Conservation (phyloP, 2,797 vertebrate species). For the Argyrosomus regius region DNA sequence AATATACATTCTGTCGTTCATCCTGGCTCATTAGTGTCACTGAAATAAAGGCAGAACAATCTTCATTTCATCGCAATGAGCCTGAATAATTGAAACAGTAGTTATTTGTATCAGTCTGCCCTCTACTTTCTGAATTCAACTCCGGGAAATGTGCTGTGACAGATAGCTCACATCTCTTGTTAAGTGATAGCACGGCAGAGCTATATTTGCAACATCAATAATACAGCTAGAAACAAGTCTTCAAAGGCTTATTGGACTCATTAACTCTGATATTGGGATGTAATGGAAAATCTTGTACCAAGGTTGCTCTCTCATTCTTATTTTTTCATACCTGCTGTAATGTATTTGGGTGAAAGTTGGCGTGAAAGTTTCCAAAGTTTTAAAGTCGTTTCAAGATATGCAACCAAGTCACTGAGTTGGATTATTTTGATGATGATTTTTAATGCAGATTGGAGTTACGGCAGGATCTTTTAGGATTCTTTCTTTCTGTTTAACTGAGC, state of each 20-base stretch:
- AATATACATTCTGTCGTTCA: conserved; percentile 63
- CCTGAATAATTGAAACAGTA: conserved; percentile 58
- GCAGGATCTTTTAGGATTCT: background rate
- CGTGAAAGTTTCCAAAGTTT: conserved; percentile 27
- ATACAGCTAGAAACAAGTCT: conserved; percentile 60
- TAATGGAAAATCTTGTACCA: conserved; percentile 51
- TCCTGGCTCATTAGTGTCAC: conserved; percentile 51
- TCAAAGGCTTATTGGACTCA: conserved; percentile 63
- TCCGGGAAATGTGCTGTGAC: conserved; percentile 67
- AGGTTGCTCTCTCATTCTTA: conserved; percentile 36
- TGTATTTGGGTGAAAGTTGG: conserved; percentile 1
- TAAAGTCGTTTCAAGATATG: conserved; percentile 16
- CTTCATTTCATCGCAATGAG: conserved; percentile 56
- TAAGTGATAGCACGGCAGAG: conserved; percentile 58
- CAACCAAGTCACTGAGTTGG: background rate
- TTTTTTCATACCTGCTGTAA: conserved; percentile 23
- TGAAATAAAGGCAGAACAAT: conserved; percentile 52
- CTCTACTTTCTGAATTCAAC: conserved; percentile 59
- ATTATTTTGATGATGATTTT: conserved; percentile 3
- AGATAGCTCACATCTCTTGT: conserved; percentile 70
- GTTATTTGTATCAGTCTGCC: conserved; percentile 77
- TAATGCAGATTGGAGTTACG: background rate
- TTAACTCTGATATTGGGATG: conserved; percentile 67
- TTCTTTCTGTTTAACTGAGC: conserved; percentile 3
- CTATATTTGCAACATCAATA: conserved; percentile 73